Percentiles rank a stretch among this genome's conserved stretches.
These are phyloP conservation scores for Cottoperca gobio DNA, from an alignment of 2,797 vertebrate genomes.

Conservation along the genomic window DNA sequence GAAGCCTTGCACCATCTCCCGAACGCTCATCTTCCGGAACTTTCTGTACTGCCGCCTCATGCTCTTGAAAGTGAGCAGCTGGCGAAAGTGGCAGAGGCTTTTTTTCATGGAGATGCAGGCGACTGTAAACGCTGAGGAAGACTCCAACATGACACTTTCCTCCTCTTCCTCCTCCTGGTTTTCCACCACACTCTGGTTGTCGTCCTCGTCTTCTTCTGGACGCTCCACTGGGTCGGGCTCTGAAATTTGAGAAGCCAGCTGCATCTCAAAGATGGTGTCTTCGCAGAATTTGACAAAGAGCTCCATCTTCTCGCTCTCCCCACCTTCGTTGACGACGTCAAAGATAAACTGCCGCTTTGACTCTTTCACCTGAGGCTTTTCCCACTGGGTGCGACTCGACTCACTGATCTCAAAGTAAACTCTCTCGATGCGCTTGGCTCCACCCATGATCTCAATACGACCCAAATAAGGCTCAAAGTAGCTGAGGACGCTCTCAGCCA, in stretches of 20 bases:
- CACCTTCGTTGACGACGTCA: constrained; percentile 98
- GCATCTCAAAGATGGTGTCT: constrained; percentile 99
- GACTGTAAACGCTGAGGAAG: constrained; percentile 91
- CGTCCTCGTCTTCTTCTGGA: constrained; percentile 89
- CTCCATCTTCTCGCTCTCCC: constrained; percentile 99
- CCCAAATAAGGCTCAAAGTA: constrained; percentile 97
- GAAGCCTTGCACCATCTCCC: constrained; percentile 91
- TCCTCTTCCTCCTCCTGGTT: constrained; percentile 88
- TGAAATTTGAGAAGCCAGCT: constrained; percentile 96
- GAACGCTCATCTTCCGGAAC: constrained; percentile 92
- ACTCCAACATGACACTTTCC: constrained; percentile 85
- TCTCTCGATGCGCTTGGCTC: constrained; percentile 97
- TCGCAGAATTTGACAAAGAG: constrained; percentile 99
- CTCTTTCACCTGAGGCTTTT: constrained; percentile 99
- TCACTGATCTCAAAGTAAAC: constrained; percentile 99
- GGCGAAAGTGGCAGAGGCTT: constrained; percentile 86
- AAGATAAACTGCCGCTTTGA: constrained; percentile 99
- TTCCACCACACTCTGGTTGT: constrained; percentile 78
- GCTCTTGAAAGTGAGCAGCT: constrained; percentile 90
- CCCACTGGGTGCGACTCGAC: constrained; percentile 98
- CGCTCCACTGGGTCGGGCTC: constrained; percentile 92
- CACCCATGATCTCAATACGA: constrained; percentile 98
- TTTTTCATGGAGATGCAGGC: constrained; percentile 91
- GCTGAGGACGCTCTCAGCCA: constrained; percentile 96
- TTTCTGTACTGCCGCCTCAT: constrained; percentile 90